Percentiles rank a stretch among this genome's conserved stretches.
phyloP scores from a whole-genome alignment of 1,140 invertebrate genomes.

The Coelopa frigida region DNA sequence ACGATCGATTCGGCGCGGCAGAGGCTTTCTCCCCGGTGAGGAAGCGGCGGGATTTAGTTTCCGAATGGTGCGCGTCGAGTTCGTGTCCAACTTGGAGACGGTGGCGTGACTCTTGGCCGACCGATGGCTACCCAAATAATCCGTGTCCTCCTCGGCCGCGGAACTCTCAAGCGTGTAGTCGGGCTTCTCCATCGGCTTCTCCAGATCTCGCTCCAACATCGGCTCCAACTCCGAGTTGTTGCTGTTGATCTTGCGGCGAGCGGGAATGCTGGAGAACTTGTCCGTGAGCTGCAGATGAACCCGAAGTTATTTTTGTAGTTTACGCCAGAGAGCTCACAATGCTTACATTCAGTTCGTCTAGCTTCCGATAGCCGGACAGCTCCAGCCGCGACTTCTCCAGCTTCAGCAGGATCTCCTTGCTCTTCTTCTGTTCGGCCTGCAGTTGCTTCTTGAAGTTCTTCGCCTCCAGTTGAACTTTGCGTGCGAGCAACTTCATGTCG shows the following conservation, averaged over 20 bases:
- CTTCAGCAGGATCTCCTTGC: slow-evolving; percentile 61
- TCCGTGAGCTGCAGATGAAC: not conserved
- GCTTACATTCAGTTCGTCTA: slow-evolving; percentile 34
- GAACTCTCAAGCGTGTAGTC: not conserved
- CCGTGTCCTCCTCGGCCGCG: not conserved
- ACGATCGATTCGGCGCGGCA: slow-evolving; percentile 3
- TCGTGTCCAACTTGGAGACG: not conserved
- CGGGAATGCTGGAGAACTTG: slow-evolving; percentile 4
- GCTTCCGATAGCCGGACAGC: slow-evolving; percentile 34
- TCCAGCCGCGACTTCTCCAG: slow-evolving; percentile 52
- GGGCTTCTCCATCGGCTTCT: not conserved
- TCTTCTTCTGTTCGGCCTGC: slow-evolving; percentile 58
- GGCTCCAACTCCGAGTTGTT: not conserved
- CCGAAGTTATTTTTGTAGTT: not conserved
- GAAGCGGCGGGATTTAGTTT: not conserved
- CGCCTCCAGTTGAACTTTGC: slow-evolving; percentile 59
- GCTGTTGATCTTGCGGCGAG: not conserved
- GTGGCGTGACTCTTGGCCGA: not conserved
- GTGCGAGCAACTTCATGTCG: slow-evolving; percentile 59
- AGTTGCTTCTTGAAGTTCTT: slow-evolving; percentile 66
- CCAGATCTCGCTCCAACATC: slow-evolving; percentile 9
- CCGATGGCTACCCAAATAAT: slow-evolving; percentile 2
- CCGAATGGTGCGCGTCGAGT: not conserved
- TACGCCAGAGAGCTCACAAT: not conserved
- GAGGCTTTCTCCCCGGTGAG: not conserved